Base-by-base conservation (phyloP, 1,140 invertebrate genomes). In the Asobara japonica region DNA sequence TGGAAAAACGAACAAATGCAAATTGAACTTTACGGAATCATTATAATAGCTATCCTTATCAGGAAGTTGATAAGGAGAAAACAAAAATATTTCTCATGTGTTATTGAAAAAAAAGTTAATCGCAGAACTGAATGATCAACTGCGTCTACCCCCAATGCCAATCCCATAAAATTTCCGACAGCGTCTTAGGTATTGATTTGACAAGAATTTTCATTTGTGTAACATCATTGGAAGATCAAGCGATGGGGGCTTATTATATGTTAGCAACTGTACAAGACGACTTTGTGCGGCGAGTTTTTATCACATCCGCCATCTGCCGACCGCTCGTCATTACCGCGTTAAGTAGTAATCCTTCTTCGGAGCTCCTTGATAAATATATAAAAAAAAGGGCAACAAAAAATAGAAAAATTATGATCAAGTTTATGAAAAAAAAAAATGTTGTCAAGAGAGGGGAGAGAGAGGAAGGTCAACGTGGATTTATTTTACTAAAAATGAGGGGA, bases 321-420 rank as follows among this genome's bases (percentile, higher is more conserved):
- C 78, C 81, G 82, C 85, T 85, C 84, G 83, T 86, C 84, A 86
- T 87, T 87, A 86, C 83, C 78, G 78, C 73, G 78, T 81, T 85
- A 84, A 86, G 82, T 86, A 85, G 85, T 86, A 82, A 83, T 45
- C 67, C 71, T 75, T 78, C 36, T 62, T 65, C 70, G 71, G 65
- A 67, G 30, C 45, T 56, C 29, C 48, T 68, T 68, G 56, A 56
- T 72, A 64, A 65, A 45, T 45, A 60, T 20, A 61, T 31, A 71
- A 22, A 27, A 13, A 72, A 56, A 65, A 65, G 8, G 33, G 11
- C 6, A 61, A 25, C n/a, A 65, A 70, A 67, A 69, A 72, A 69
- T 18, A 61, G 33, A 41, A 60, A 33, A 31, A 56, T 36, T 27
- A 36, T 65, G 11, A 65, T 72, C 65, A 65, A 33, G 18, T 65